Evolutionary conservation across 2,113 vertebrate genomes (phyloP).

Genomic region (Gallinago media): DNA sequence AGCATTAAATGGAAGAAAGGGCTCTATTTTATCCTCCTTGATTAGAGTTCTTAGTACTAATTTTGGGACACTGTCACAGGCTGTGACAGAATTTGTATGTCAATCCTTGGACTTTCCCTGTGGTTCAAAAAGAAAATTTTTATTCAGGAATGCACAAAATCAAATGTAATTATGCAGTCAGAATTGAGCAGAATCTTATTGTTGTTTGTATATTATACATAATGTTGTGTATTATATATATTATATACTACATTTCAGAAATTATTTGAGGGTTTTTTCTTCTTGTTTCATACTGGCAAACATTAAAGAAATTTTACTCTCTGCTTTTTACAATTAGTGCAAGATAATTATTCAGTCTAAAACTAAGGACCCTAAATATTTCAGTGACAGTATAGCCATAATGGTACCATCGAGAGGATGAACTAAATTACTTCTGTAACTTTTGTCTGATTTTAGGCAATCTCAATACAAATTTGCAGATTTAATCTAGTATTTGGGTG

Average conservation of each 20-base stretch:
- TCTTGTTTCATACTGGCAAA: constrained; percentile 5
- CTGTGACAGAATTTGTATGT: not conserved
- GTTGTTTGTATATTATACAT: not conserved
- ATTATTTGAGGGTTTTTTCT: not conserved
- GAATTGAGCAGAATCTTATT: not conserved
- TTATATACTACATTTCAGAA: not conserved
- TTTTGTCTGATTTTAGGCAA: not conserved
- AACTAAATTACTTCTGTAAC: not conserved
- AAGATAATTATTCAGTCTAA: not conserved
- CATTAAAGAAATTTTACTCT: not conserved
- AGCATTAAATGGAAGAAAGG: not conserved
- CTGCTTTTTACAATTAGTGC: not conserved
- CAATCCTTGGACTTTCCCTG: not conserved
- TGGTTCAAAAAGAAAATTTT: not conserved
- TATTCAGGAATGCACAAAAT: not conserved
- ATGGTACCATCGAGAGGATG: not conserved
- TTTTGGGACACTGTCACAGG: not conserved
- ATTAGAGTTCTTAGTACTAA: not conserved
- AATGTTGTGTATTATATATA: not conserved
- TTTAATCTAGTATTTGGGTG: not conserved
- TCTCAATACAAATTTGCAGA: constrained; percentile 2
- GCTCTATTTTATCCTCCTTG: not conserved
- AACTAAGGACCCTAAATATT: not conserved
- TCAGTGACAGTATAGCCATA: not conserved
- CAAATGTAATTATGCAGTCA: not conserved